Evolutionary conservation across 2,888 invertebrate genomes (phyloP), one percentile per base, ranked within the genome.

Genomic region (Frankliniella intonsa): DNA sequence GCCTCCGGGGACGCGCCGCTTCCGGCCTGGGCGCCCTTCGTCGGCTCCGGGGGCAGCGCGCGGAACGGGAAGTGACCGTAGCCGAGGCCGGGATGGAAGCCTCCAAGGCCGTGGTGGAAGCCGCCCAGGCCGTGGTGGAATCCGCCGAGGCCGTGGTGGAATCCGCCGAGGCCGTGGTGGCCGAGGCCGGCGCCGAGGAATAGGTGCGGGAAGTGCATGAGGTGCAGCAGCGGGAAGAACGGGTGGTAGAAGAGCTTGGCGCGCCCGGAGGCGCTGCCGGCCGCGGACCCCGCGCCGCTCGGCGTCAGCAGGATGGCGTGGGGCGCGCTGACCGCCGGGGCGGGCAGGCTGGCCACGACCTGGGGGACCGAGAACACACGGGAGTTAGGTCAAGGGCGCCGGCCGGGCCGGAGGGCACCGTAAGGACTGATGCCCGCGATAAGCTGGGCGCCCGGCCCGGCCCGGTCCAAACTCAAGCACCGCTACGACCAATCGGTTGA

Each of bases 201-300:
- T 8, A 80, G 49, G 80, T 50, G 80, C 80, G 80, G 80, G 9
- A 51, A 14, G 80, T 51, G 80, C 80, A 51, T 80, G 49, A 80
- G 80, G 38, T 80, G 80, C 80, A 51, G 80, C 50, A 81, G 27
- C 49, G 81, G 50, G 19, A 69, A 81, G 81, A 55, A 81, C 25
- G 69, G 81, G 69, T 65, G 65, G 76, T 25, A 49, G 17, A 62
- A 22, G 76, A 69, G 55, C 69, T 76, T 76, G 22, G 11, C 22
- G 3, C 14, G 11, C 14, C 55, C 55, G 14, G 17, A 11, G 69
- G 8, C 22, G 69, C 22, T 22, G 3, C 11, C 69, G 69, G 25
- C 69, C 69, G 22, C 69, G 69, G 22, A 25, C 22, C 14, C 14
- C 3, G 55, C 55, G 55, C 12, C 55, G 62, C 17, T 62, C 38